Base-by-base conservation (phyloP, 2,113 vertebrate species). In the Saccopteryx bilineata region DNA sequence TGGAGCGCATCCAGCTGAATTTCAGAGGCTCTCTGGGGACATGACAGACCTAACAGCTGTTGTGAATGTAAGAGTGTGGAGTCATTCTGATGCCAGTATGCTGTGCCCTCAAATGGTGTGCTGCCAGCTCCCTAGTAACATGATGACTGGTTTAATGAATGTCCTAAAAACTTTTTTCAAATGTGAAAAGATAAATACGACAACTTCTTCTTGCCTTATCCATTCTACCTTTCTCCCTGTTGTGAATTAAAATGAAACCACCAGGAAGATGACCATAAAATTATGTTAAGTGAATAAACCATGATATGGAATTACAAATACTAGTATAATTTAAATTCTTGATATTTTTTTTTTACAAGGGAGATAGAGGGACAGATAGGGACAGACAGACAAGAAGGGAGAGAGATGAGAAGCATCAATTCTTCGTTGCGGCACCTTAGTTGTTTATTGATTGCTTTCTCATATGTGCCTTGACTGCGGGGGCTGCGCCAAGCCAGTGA, bases 41-140 rank as follows among this genome's bases (percentile, higher is more conserved):
- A 72, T 48, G 1, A 5, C 0, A 61, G 96, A 28, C 82, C 80
- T 31, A 81, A 60, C 9, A 33, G 75, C 91, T 95, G 96, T 48
- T 94, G 81, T 84, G 89, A 71, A 93, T 63, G 26, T 52, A 69
- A 82, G 19, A 33, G 80, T 65, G 0, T 0, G 75, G 72, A 91
- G 96, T 96, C 87, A 15, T 84, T 75, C 68, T 91, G 66, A 65
- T 87, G 95, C 90, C 87, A 83, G 69, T 69, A 79, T 31, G 65
- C 60, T 71, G 28, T 84, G 46, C 33, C 63, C 80, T 84, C 33
- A 58, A 60, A 61, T 50, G 71, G 68, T n/a, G 8, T 50, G 52
- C 63, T 92, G 85, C 91, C 93, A 96, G 66, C 54, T 86, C 91
- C 58, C 87, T 69, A 58, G 65, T 33, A 91, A 63, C 48, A 48